Evolutionary conservation across 2,113 vertebrate genomes (phyloP).

Genomic region (Oryzias melastigma): DNA sequence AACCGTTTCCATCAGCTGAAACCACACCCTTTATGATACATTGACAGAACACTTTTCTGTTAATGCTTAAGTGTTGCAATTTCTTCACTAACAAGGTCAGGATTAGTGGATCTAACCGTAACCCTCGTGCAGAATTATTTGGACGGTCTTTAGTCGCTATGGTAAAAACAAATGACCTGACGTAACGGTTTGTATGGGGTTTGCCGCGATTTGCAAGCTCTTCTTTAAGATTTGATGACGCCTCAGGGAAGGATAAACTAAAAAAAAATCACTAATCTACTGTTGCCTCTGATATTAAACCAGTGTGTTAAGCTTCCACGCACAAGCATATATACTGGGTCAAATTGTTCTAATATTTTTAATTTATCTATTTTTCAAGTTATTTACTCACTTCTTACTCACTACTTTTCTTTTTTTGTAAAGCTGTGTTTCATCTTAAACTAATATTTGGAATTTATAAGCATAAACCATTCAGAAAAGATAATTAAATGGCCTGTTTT

Average conservation of each 20-base stretch:
- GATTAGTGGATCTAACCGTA: not conserved
- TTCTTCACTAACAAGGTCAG: not conserved
- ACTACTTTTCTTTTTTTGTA: no score
- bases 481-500: no score
- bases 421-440: no score
- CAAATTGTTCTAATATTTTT: no score
- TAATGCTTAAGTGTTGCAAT: not conserved
- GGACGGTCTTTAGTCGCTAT: not conserved
- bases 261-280: not conserved
- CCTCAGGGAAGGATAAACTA: not conserved
- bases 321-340: no score
- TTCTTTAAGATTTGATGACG: not conserved
- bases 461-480: no score
- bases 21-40: not conserved
- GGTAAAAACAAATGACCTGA: not conserved
- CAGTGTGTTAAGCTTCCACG: no score
- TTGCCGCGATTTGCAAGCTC: not conserved
- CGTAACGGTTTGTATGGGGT: not conserved
- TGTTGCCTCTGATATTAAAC: not conserved
- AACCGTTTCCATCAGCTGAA: not conserved
- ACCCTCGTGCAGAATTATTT: not conserved
- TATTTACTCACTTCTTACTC: no score
- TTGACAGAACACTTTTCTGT: conserved; percentile 7
- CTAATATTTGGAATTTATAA: no score
- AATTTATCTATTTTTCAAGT: no score